These are phyloP conservation scores for Pipistrellus pipistrellus DNA, from an alignment of 2,797 vertebrate genomes.

Conservation along the genomic window DNA sequence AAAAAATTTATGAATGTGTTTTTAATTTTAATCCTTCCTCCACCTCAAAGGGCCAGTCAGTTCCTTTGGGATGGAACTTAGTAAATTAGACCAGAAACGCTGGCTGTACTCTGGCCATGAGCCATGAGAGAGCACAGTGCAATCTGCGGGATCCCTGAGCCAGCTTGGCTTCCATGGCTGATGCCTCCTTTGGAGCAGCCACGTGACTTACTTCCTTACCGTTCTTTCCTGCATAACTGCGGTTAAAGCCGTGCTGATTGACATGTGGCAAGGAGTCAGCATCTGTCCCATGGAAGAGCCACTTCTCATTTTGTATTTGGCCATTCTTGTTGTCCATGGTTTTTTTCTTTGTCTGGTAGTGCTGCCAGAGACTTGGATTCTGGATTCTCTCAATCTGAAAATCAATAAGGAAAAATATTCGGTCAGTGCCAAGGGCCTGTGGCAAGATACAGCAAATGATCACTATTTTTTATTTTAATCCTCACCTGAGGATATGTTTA, in stretches of 20 bases:
- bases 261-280: conserved; percentile 84
- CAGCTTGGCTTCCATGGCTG: not conserved
- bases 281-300: conserved; percentile 94
- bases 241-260: conserved; percentile 93
- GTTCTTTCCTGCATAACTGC: conserved; percentile 94
- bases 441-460: not conserved
- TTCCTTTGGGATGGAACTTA: not conserved
- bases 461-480: too few relatives aligned
- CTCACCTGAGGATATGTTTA: not conserved
- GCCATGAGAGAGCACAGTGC: not conserved
- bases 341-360: conserved; percentile 90
- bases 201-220: conserved; percentile 87
- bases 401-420: conserved; percentile 52
- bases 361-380: conserved; percentile 92
- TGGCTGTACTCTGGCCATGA: not conserved
- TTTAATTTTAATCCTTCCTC: not conserved
- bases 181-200: not conserved
- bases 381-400: conserved; percentile 95
- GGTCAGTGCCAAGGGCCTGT: not conserved
- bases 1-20: not conserved
- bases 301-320: conserved; percentile 89
- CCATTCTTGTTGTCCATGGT: conserved; percentile 90
- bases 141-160: rapidly evolving
- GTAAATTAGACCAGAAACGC: not conserved
- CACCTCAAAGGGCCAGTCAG: not conserved